phyloP scores from a whole-genome alignment of 1,140 invertebrate species.

The Samia ricini region DNA sequence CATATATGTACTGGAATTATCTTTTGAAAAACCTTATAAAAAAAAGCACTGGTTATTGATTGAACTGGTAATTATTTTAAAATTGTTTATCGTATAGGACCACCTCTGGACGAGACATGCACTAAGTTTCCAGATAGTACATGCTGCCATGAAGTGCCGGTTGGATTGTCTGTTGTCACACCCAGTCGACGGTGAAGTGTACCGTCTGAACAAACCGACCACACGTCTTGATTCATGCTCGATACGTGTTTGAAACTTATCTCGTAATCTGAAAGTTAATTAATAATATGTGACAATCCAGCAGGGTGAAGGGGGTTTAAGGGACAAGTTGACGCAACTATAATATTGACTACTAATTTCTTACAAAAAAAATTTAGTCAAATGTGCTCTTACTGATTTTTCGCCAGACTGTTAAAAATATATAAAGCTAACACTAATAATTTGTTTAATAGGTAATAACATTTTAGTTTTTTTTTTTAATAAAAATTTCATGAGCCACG shows the following conservation, averaged over 20 bases:
- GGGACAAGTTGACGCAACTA: too few species aligned
- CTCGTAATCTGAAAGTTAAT: constrained; percentile 70
- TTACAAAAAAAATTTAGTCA: too few species aligned
- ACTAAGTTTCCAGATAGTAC: constrained; percentile 36
- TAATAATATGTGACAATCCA: too few species aligned
- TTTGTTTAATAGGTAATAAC: too few species aligned
- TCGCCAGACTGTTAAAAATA: too few species aligned
- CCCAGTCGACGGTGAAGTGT: constrained; percentile 85
- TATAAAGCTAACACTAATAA: too few species aligned
- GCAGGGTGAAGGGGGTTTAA: neutral
- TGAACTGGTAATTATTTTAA: neutral
- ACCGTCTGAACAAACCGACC: constrained; percentile 86
- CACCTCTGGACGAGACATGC: constrained; percentile 48
- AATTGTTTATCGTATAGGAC: neutral
- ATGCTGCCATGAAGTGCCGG: constrained; percentile 86
- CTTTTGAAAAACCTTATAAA: too few species aligned
- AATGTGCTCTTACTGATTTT: too few species aligned
- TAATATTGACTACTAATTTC: too few species aligned
- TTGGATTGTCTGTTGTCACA: constrained; percentile 82
- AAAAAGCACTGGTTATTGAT: neutral
- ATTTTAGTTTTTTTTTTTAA: too few species aligned
- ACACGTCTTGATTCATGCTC: constrained; percentile 84
- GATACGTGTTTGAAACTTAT: constrained; percentile 87
- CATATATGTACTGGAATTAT: too few species aligned
- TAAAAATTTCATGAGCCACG: too few species aligned